Percentiles rank a stretch among this genome's conserved stretches.
phyloP scores from a whole-genome alignment of 2,113 vertebrate genomes.

The Solenodon paradoxus region DNA sequence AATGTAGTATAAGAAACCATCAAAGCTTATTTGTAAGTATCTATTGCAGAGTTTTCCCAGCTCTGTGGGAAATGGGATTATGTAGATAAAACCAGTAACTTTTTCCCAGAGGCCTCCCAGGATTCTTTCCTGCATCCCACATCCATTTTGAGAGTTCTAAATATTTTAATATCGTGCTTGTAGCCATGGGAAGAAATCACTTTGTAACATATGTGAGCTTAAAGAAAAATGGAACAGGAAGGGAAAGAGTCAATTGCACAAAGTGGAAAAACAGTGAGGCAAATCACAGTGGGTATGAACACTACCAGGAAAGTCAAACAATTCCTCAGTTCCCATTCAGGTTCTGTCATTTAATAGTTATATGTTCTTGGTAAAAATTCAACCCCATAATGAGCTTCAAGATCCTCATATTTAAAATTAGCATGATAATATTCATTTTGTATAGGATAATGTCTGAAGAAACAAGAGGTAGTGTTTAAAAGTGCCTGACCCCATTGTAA shows the following conservation, averaged over 20 bases:
- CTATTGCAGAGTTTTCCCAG: background rate
- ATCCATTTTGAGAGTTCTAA: background rate
- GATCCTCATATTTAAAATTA: background rate
- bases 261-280: background rate
- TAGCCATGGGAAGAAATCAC: background rate
- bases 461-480: background rate
- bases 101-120: background rate
- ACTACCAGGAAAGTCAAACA: background rate
- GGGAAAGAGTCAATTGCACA: background rate
- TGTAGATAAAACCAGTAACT: background rate
- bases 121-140: background rate
- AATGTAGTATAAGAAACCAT: background rate
- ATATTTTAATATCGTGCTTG: background rate
- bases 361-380: background rate
- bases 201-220: background rate
- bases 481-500: background rate
- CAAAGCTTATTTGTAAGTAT: background rate
- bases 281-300: background rate
- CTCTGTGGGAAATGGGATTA: background rate
- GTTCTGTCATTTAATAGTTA: background rate
- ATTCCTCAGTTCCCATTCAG: background rate
- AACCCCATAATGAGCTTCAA: background rate
- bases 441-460: background rate
- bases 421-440: background rate
- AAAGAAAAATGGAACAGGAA: background rate